A percentile compares a stretch with the other conserved stretches of the same genome.
phyloP scores from a whole-genome alignment of 2,888 invertebrate genomes.

The Drosophila aldrichi region DNA sequence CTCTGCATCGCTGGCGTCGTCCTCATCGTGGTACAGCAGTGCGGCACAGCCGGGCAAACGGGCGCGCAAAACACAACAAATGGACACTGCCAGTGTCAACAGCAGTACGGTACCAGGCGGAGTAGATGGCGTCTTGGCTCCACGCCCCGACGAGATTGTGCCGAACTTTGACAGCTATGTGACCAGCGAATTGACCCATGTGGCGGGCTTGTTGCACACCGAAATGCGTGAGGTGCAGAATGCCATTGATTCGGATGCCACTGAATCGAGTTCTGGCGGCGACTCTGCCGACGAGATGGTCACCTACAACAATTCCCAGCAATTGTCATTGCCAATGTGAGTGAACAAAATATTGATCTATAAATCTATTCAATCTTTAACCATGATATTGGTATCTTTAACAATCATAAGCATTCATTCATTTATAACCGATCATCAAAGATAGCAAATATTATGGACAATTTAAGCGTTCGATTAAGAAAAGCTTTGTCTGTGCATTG shows the following conservation, averaged over 20 bases:
- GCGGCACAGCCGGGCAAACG: slow-evolving; percentile 56
- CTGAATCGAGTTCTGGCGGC: slow-evolving; percentile 96
- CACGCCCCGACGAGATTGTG: slow-evolving; percentile 74
- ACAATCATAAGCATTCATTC: too few species aligned
- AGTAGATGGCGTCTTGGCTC: slow-evolving; percentile 24
- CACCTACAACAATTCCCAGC: slow-evolving; percentile 91
- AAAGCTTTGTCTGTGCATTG: neutral
- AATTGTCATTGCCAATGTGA: slow-evolving; percentile 92
- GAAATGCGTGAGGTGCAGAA: slow-evolving; percentile 91
- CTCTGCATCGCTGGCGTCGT: slow-evolving; percentile 65
- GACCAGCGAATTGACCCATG: slow-evolving; percentile 88
- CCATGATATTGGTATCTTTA: too few species aligned
- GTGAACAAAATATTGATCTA: slow-evolving; percentile 73
- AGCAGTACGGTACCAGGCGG: slow-evolving; percentile 1
- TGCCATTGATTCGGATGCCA: slow-evolving; percentile 95
- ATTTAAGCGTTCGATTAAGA: neutral
- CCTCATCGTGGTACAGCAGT: slow-evolving; percentile 65
- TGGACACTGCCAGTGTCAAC: slow-evolving; percentile 5
- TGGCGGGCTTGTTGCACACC: slow-evolving; percentile 90
- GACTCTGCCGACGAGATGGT: slow-evolving; percentile 97
- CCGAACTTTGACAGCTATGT: slow-evolving; percentile 85
- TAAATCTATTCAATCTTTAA: too few species aligned
- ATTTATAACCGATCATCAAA: too few species aligned
- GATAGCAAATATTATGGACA: neutral
- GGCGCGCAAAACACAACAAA: slow-evolving; percentile 50